These are phyloP conservation scores for Vombatus ursinus DNA, from an alignment of 2,113 vertebrate genomes.

Conservation along the genomic window DNA sequence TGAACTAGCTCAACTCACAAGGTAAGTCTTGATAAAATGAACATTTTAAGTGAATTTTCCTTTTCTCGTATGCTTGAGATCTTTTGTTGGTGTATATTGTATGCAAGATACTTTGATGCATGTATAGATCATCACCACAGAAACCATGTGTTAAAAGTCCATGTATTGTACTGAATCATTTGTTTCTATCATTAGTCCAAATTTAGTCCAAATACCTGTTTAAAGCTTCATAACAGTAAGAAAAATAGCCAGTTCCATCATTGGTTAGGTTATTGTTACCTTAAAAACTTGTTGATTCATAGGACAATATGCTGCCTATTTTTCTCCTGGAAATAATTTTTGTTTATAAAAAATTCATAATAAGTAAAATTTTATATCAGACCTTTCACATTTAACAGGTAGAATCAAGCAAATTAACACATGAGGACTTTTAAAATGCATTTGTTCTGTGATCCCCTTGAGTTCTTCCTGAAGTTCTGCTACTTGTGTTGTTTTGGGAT, in stretches of 20 bases:
- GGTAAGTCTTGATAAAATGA: slow-evolving; percentile 86
- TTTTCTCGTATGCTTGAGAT: slow-evolving; percentile 34
- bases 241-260: slow-evolving; percentile 43
- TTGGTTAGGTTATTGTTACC: slow-evolving; percentile 23
- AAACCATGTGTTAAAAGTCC: slow-evolving; percentile 31
- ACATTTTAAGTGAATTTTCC: slow-evolving; percentile 44
- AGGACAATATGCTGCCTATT: background rate
- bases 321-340: slow-evolving; percentile 43
- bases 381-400: background rate
- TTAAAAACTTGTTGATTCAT: slow-evolving; percentile 29
- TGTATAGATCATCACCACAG: slow-evolving; percentile 18
- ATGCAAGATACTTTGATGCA: slow-evolving; percentile 36
- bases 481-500: background rate
- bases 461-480: background rate
- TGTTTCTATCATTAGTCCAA: slow-evolving; percentile 41
- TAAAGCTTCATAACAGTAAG: slow-evolving; percentile 1
- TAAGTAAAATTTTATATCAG: background rate
- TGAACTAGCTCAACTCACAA: slow-evolving; percentile 96
- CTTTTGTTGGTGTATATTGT: slow-evolving; percentile 32
- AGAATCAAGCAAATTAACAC: background rate
- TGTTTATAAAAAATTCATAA: background rate
- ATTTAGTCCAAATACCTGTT: slow-evolving; percentile 28
- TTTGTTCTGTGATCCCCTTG: background rate
- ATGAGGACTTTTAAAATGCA: background rate
- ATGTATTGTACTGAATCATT: background rate